Evolutionary conservation across 2,888 invertebrate genomes (phyloP).

Genomic region (Stenurella melanura): DNA sequence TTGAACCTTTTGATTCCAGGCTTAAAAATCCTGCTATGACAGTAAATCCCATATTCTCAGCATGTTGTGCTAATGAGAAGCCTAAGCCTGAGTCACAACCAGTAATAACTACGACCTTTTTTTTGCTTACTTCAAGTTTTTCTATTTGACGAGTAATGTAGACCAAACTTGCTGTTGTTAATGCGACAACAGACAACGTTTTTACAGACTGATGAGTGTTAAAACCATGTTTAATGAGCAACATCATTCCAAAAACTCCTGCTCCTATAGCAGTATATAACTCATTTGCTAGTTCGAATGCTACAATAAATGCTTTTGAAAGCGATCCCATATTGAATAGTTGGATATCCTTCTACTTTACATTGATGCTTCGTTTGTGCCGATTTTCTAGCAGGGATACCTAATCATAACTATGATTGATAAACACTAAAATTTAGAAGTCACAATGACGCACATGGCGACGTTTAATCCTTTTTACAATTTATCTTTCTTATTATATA

Average conservation of each 20-base stretch:
- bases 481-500: neutral
- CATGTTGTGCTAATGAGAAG: slow-evolving; percentile 81
- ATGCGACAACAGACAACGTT: slow-evolving; percentile 62
- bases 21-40: slow-evolving; percentile 87
- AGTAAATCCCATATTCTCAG: slow-evolving; percentile 79
- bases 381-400: neutral
- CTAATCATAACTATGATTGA: neutral
- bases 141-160: slow-evolving; percentile 61
- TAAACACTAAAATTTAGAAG: slow-evolving; percentile 27
- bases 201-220: slow-evolving; percentile 63
- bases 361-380: neutral
- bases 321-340: slow-evolving; percentile 52
- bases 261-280: slow-evolving; percentile 68
- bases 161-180: slow-evolving; percentile 65
- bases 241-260: slow-evolving; percentile 67
- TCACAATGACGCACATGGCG: slow-evolving; percentile 27
- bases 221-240: slow-evolving; percentile 67
- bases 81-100: slow-evolving; percentile 93
- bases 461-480: neutral
- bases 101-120: slow-evolving; percentile 81
- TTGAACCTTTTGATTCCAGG: slow-evolving; percentile 78
- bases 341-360: neutral
- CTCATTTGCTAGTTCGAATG: slow-evolving; percentile 70
- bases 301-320: slow-evolving; percentile 53
- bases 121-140: slow-evolving; percentile 56